Base-by-base conservation (phyloP, 2,888 invertebrate genomes). In the Pterobdella sp. region DNA sequence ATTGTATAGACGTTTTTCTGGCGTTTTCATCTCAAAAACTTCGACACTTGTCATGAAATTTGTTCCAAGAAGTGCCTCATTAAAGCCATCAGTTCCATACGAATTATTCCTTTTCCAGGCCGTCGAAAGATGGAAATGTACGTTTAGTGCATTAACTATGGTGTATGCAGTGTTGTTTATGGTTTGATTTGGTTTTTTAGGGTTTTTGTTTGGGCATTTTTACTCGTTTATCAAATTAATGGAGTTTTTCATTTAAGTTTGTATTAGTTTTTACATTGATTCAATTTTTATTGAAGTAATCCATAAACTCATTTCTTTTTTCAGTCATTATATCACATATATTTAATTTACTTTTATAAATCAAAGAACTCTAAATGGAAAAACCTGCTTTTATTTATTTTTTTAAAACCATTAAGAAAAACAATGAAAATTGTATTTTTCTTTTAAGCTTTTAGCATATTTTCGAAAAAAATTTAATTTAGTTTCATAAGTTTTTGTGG, bases 111-210 rank as follows among this genome's bases (percentile, higher is more conserved):
- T 10, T 49, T 70, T 70, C 34, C 70, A 70, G 34, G 70, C 70
- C 32, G 32, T 70, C 37, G 70, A 70, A 70, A 70, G 34, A 32
- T 70, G 70, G 70, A 70, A 52, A 52, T 70, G 70, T 70, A 22
- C 26, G n/a, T 35, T 1, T 2, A 26, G n/a, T 14, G 4, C n/a
- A n/a, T 37, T 1, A 35, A 37, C n/a, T n/a, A 37, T 68, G 36
- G 36, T 14, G 68, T n/a, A 10, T 66, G 3, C 32, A 32, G 32
- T 66, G 10, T n/a, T 31, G 35, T 66, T 64, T 26, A 31, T 35
- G 36, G n/a, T 35, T 1, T 2, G 26, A 22, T 35, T 66, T 66
- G 29, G 32, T 26, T 68, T 68, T 7, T 36, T 18, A 37, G n/a
- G 3, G 2, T 35, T 1, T 1, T 22, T 14, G 14, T 37, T n/a